phyloP scores from a whole-genome alignment of 2,888 invertebrate genomes.

The Thera obeliscata region DNA sequence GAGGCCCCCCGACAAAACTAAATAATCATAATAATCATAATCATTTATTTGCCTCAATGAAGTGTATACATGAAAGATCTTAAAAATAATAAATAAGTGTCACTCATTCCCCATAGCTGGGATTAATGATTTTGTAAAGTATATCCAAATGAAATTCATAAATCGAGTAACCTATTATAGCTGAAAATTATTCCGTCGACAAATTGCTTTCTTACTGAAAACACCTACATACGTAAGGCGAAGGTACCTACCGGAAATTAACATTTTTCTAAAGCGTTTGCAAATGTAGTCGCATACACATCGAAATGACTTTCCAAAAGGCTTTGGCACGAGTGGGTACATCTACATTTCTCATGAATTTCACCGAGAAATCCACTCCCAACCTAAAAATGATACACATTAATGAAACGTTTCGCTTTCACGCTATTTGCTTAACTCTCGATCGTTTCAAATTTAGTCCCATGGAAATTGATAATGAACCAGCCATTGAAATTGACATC shows the following conservation, averaged over 20 bases:
- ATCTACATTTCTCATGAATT: constrained; percentile 53
- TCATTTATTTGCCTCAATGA: too few relatives aligned
- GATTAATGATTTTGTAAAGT: constrained; percentile 31
- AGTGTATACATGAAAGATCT: too few relatives aligned
- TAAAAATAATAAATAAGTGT: too few relatives aligned
- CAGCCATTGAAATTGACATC: constrained; percentile 80
- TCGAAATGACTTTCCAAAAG: constrained; percentile 63
- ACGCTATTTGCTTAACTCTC: constrained; percentile 65
- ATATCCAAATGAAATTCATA: constrained; percentile 38
- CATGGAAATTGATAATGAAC: constrained; percentile 83
- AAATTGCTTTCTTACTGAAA: constrained; percentile 14
- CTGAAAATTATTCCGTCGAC: constrained; percentile 9
- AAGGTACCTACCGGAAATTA: constrained; percentile 60
- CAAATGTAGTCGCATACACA: constrained; percentile 66
- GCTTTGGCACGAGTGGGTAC: constrained; percentile 50
- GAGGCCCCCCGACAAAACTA: too few relatives aligned
- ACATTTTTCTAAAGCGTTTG: constrained; percentile 69
- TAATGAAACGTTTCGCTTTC: constrained; percentile 59
- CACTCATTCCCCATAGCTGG: too few relatives aligned
- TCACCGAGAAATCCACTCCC: constrained; percentile 46
- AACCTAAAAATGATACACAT: constrained; percentile 56
- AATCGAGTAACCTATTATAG: constrained; percentile 11
- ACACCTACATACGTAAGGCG: constrained; percentile 18
- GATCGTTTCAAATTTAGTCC: constrained; percentile 67
- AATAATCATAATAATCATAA: too few relatives aligned